These are phyloP conservation scores for Drosophila affinis DNA, from an alignment of 2,888 invertebrate species.

Conservation along the genomic window DNA sequence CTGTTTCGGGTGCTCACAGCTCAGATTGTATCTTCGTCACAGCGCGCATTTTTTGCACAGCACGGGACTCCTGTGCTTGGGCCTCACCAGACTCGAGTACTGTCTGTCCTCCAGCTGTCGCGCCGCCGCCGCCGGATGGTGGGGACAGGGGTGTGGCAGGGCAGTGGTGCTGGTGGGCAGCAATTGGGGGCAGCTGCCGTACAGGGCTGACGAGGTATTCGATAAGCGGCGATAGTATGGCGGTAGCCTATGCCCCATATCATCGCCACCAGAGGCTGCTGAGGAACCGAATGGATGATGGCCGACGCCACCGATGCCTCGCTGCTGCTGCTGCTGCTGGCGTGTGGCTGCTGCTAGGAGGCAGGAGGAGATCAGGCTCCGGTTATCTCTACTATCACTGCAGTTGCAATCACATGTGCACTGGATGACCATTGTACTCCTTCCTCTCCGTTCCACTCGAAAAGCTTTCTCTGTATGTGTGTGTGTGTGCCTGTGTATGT, in stretches of 20 bases:
- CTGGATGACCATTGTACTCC: slow-evolving; percentile 80
- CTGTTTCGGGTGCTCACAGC: slow-evolving; percentile 76
- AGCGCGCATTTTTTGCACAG: slow-evolving; percentile 82
- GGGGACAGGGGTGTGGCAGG: slow-evolving; percentile 20
- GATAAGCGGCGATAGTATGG: slow-evolving; percentile 77
- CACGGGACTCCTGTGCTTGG: slow-evolving; percentile 70
- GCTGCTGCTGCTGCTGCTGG: background rate
- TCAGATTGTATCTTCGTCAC: slow-evolving; percentile 83
- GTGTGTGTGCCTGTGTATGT: background rate
- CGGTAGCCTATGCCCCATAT: slow-evolving; percentile 77
- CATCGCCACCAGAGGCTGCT: slow-evolving; percentile 66
- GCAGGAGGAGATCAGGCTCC: slow-evolving; percentile 59
- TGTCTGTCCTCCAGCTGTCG: slow-evolving; percentile 45
- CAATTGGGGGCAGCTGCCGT: slow-evolving; percentile 82
- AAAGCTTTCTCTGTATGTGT: slow-evolving; percentile 16
- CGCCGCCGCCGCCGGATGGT: slow-evolving; percentile 3
- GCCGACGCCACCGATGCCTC: background rate
- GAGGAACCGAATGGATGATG: slow-evolving; percentile 12
- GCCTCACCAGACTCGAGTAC: slow-evolving; percentile 64
- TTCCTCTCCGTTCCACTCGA: slow-evolving; percentile 15
- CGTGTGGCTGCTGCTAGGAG: slow-evolving; percentile 35
- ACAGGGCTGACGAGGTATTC: slow-evolving; percentile 80
- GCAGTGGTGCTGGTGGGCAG: slow-evolving; percentile 31
- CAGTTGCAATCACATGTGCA: slow-evolving; percentile 83
- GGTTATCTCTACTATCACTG: slow-evolving; percentile 77